Evolutionary conservation across 2,113 vertebrate species (phyloP), one percentile per base, ranked within the genome.

Genomic region (Erythrocercus mccallii): DNA sequence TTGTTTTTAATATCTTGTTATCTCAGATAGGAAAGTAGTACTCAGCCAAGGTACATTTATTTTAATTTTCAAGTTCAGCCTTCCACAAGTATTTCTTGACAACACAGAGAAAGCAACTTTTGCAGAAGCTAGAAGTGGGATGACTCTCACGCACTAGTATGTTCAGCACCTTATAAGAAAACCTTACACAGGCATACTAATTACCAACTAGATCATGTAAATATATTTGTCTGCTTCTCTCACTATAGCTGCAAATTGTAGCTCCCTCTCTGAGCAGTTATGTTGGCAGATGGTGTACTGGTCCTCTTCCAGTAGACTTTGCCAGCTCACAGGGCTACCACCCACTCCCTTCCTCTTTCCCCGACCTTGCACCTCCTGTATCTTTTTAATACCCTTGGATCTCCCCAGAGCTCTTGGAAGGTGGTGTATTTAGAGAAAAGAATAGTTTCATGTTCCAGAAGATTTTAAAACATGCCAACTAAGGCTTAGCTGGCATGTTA

Each of bases 391-490:
- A 91, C 54, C 68, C 79, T 72, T 90, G 58, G 19, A 42, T 90
- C 54, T 85, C 45, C 38, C 51, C 33, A 77, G 70, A 92, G 74
- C 62, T 95, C 73, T 85, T 86, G 66, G 66, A 87, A 94, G 71
- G 51, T 78, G 47, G 30, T 88, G 44, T 93, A 77, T 95, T 93
- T 93, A 85, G 74, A 82, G 56, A 91, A 65, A 91, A 91, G 90
- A 85, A 83, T 69, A 93, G 35, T 92, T 86, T 88, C 60, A 66
- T 95, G 58, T 96, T 97, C 85, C 90, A 96, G 60, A 35, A 91
- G 62, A 82, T 94, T 86, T 92, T 83, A 77, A 88, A 88, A 92
- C 51, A 86, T 83, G 64, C 88, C 85, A 94, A 28, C 74, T 88
- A 37, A 68, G 64, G 54, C 54, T 83, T 95, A 81, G 62, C 73